Evolutionary conservation across 2,113 vertebrate species (phyloP), one percentile per base, ranked within the genome.

Genomic region (Lepisosteus oculatus): DNA sequence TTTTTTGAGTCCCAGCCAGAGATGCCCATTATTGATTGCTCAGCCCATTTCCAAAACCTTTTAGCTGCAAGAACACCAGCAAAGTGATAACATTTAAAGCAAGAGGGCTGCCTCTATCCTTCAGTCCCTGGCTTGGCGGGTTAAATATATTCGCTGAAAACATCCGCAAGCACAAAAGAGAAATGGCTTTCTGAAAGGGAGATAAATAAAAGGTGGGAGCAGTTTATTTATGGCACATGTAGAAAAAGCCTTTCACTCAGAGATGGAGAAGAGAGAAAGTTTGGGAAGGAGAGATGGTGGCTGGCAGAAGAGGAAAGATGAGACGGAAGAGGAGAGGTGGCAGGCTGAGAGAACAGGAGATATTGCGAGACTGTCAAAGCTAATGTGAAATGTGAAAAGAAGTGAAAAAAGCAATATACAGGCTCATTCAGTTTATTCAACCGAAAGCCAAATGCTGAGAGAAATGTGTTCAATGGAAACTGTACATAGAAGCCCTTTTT

Each of bases 1-100:
- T 29, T 29, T 29, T 76, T 63, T 74, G 74, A 78, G 67, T 68
- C 41, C 63, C 67, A 74, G 74, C 73, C 73, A 75, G 69, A 70
- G 74, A 76, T 74, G 66, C 69, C 74, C 6, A 15, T 76, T 74
- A 79, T 77, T 79, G 75, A 79, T 79, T 72, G 78, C 75, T 72
- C 59, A 73, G 71, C 72, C 72, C 75, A 77, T 79, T 79, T 77
- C 76, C 67, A 77, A 77, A 72, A 72, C 78, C 72, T 77, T 79
- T 61, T 66, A 74, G 72, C 55, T 43, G 71, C 14, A 59, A 66
- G 55, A 72, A 72, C 63, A 72, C 41, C 56, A 62, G 41, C 62
- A 65, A 42, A 59, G 3, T 59, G 7, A 59, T 59, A 59, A 59
- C 56, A 59, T 59, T 59, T 59, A 59, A 59, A 59, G 11, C 12